Evolutionary conservation across 1,140 invertebrate genomes (phyloP).

Genomic region (Bombus waltoni): DNA sequence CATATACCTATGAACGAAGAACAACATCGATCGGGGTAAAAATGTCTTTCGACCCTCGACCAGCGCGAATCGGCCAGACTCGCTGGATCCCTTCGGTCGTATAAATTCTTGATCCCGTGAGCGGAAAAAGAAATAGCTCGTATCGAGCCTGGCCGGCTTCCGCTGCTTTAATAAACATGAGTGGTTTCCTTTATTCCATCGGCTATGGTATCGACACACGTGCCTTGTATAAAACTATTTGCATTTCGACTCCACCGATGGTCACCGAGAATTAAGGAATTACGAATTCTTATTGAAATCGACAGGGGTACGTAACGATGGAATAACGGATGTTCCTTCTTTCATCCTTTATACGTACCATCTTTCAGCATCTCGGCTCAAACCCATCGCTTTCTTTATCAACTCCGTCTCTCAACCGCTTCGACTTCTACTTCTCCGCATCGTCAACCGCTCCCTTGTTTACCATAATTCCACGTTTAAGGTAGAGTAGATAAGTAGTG

Average conservation of each 20-base stretch:
- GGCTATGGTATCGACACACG: neutral
- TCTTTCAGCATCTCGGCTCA: too few species aligned
- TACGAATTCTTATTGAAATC: neutral
- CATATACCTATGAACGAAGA: neutral
- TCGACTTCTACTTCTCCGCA: neutral
- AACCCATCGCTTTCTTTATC: neutral
- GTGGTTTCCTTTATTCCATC: conserved; percentile 42
- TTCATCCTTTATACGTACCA: neutral
- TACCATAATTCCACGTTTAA: neutral
- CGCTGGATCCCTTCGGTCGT: conserved; percentile 14
- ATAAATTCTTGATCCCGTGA: conserved; percentile 54
- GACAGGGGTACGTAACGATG: neutral
- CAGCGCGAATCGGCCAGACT: neutral
- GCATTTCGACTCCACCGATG: neutral
- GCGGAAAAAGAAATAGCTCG: conserved; percentile 35
- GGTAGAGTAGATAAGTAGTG: neutral
- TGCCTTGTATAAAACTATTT: neutral
- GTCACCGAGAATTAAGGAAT: neutral
- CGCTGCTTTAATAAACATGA: conserved; percentile 48
- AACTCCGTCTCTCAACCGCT: neutral
- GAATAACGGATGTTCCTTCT: neutral
- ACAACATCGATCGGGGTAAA: neutral
- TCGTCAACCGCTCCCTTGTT: neutral
- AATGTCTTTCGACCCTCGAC: conserved; percentile 9
- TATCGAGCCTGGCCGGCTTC: neutral